Base-by-base conservation (phyloP, 2,888 invertebrate genomes). In the Sialis lutaria region DNA sequence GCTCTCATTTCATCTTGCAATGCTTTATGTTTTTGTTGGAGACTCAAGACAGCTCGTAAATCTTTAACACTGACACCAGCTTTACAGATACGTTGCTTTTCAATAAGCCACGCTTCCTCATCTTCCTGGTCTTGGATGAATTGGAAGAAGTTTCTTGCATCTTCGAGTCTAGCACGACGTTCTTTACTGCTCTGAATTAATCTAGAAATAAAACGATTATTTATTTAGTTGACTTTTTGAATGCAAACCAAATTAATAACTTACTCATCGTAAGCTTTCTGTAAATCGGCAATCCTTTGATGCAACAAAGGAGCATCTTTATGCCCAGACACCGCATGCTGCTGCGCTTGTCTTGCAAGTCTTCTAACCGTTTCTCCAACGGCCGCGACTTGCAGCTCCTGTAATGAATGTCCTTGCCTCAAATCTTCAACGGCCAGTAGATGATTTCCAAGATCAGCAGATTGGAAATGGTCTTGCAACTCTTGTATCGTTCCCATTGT, bases 121-220 rank as follows among this genome's bases (percentile, higher is more conserved):
- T 97, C 97, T 57, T 97, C 96, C 56, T 92, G 87, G 61, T 97
- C 96, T 64, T 95, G 92, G 49, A 95, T 69, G 67, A 97, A 95
- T 66, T 95, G 92, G 68, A 86, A 95, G 58, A 92, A 87, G 59
- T 89, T 87, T 49, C 92, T 74, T 0, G 93, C 91, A 58, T 95
- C 92, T 63, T 96, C 93, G 9, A 98, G 68, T 9, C 86, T 74
- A 1, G 79, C 81, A 52, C 90, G 82, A 6, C 93, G 76, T 55
- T 80, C 79, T 47, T 82, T 79, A 40, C 82, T 82, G 35, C 81
- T 75, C 42, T 81, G 77, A 9, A 77, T 69, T 49, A 85, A 22
- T 22, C 22, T 22, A 37, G 6, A 37, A 10, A 37, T 37, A 5
- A 37, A 37, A 35, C n/a, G 8, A 4, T 37, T 6, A 37, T 10